A percentile compares a stretch with the other conserved stretches of the same genome.
These are phyloP conservation scores for Melinopterus prodromus DNA, from an alignment of 2,888 invertebrate species.

Conservation along the genomic window DNA sequence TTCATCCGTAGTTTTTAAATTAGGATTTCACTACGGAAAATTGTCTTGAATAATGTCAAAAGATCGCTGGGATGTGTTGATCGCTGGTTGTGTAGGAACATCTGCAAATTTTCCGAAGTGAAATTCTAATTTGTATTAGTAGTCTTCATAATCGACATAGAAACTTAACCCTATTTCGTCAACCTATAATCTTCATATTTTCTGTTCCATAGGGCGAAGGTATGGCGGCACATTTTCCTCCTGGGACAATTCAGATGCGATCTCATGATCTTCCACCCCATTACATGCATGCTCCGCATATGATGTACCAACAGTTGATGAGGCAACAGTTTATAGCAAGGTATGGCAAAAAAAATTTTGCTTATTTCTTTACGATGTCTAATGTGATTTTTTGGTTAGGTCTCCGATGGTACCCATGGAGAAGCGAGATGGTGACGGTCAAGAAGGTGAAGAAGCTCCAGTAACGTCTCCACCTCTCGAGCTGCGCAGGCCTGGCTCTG, in stretches of 20 bases:
- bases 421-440: conserved; percentile 64
- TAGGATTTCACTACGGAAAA: too few relatives aligned
- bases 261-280: conserved; percentile 62
- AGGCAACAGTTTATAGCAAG: conserved; percentile 52
- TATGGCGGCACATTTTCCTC: conserved; percentile 63
- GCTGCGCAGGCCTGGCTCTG: conserved; percentile 68
- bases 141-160: too few relatives aligned
- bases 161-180: neutral
- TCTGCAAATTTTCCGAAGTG: too few relatives aligned
- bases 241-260: conserved; percentile 56
- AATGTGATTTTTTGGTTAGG: conserved; percentile 45
- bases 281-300: conserved; percentile 64
- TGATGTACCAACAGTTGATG: conserved; percentile 66
- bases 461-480: conserved; percentile 72
- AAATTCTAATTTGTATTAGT: too few relatives aligned
- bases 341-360: conserved; percentile 20
- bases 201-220: conserved; percentile 64
- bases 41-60: too few relatives aligned
- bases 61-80: too few relatives aligned
- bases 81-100: too few relatives aligned
- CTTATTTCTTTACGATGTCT: neutral
- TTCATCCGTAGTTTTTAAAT: neutral
- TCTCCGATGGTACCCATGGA: conserved; percentile 69
- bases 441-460: conserved; percentile 61
- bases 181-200: conserved; percentile 30